Evolutionary conservation across 2,797 vertebrate species (phyloP).

Genomic region (Fratercula arctica): DNA sequence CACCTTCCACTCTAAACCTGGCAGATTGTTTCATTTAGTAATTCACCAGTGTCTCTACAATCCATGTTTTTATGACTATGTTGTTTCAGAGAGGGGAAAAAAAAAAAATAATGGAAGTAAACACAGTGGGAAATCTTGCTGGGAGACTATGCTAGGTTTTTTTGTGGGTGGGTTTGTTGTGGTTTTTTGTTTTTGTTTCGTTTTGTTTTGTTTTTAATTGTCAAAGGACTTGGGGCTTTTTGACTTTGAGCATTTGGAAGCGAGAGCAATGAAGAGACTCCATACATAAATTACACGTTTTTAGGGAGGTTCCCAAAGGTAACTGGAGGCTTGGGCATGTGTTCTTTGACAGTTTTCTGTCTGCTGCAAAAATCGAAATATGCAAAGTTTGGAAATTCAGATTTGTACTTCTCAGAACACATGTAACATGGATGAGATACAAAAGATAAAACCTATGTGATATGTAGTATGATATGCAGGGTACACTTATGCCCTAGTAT

Average conservation of each 20-base stretch:
- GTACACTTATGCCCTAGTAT: background rate
- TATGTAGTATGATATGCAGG: rapidly evolving
- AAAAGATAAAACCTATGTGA: background rate
- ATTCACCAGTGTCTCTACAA: background rate
- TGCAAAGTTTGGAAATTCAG: background rate
- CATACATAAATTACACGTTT: rapidly evolving
- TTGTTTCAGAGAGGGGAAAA: background rate
- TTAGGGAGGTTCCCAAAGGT: background rate
- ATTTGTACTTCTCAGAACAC: background rate
- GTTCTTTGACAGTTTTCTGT: background rate
- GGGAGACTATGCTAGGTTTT: background rate
- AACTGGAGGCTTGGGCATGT: background rate
- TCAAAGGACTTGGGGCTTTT: background rate
- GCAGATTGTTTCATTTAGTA: background rate
- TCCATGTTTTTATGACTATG: background rate
- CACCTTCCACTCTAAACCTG: background rate
- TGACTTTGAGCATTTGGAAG: background rate
- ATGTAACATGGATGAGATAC: background rate
- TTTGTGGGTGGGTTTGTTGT: background rate
- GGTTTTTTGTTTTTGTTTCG: no score
- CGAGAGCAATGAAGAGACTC: background rate
- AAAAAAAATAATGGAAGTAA: background rate
- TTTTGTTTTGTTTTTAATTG: background rate
- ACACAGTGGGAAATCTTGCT: background rate
- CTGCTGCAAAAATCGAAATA: background rate